A percentile compares a stretch with the other conserved stretches of the same genome.
These are phyloP conservation scores for Pseudobourletiella spinata DNA, from an alignment of 1,140 invertebrate genomes.

Conservation along the genomic window DNA sequence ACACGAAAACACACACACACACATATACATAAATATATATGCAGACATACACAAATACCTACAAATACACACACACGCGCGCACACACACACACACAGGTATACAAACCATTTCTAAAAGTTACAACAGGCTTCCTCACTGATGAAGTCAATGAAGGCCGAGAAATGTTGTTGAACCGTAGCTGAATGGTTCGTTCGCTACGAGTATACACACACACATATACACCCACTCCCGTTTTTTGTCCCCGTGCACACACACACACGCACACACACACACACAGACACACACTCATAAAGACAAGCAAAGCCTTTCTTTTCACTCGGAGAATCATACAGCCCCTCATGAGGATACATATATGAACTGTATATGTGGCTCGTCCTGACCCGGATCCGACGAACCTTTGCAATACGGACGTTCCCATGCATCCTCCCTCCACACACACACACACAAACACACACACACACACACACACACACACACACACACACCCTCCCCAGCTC, in stretches of 20 bases:
- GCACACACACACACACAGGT: not conserved
- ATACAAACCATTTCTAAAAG: not conserved
- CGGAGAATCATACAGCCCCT: not conserved
- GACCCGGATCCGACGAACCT: conserved; percentile 27
- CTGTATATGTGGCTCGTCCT: not conserved
- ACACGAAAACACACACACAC: too few relatives aligned
- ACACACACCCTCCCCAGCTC: too few relatives aligned
- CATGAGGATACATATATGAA: not conserved
- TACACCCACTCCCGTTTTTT: too few relatives aligned
- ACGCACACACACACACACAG: not conserved
- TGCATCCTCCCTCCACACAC: conserved; percentile 1
- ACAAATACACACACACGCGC: too few relatives aligned
- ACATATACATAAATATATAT: too few relatives aligned
- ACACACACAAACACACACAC: too few relatives aligned
- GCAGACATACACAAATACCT: too few relatives aligned
- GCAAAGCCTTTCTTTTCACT: too few relatives aligned
- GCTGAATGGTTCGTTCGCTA: not conserved
- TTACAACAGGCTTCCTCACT: not conserved
- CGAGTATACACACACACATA: not conserved
- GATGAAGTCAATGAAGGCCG: not conserved
- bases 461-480: conserved; percentile 9
- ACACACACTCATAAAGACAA: too few relatives aligned
- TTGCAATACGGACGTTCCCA: conserved; percentile 4
- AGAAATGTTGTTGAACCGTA: not conserved
- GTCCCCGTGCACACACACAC: not conserved